Percentiles rank a stretch among this genome's conserved stretches.
These are phyloP conservation scores for Teinopalpus imperialis DNA, from an alignment of 2,888 invertebrate species.

Conservation along the genomic window DNA sequence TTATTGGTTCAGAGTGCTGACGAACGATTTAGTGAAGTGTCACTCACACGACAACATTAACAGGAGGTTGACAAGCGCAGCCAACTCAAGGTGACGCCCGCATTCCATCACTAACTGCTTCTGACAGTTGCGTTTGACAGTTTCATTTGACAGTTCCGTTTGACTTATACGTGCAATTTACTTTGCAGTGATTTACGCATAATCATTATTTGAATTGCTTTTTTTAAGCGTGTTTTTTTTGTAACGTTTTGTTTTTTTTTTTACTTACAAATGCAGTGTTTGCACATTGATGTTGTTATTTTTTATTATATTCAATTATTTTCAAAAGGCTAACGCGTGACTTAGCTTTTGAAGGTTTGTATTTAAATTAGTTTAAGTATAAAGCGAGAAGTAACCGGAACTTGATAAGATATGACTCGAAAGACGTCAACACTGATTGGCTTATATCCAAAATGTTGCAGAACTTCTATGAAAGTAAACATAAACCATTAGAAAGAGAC, in stretches of 20 bases:
- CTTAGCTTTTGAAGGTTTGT: conserved; percentile 1
- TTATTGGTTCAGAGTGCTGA: conserved; percentile 39
- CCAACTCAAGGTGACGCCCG: conserved; percentile 52
- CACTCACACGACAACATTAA: conserved; percentile 75
- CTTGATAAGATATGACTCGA: too few relatives aligned
- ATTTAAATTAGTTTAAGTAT: too few relatives aligned
- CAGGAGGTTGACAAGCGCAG: conserved; percentile 44
- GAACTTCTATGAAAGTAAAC: too few relatives aligned
- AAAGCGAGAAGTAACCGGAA: too few relatives aligned
- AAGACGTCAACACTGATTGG: too few relatives aligned
- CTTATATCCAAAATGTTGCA: too few relatives aligned
- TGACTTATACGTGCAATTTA: neutral
- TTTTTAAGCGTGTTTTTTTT: neutral
- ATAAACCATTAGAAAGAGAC: too few relatives aligned
- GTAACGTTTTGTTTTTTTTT: neutral
- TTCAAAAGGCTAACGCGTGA: conserved; percentile 2
- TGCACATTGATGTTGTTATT: neutral
- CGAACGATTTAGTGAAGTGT: conserved; percentile 58
- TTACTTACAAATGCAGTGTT: conserved; percentile 7
- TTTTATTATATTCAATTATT: too few relatives aligned
- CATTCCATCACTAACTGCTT: conserved; percentile 27
- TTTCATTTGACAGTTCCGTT: neutral
- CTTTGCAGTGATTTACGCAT: conserved; percentile 11
- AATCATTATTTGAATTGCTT: neutral
- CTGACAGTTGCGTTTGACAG: conserved; percentile 10